Conservation (phyloP, 2,797 vertebrate species). For the Macropus fuliginosus region DNA sequence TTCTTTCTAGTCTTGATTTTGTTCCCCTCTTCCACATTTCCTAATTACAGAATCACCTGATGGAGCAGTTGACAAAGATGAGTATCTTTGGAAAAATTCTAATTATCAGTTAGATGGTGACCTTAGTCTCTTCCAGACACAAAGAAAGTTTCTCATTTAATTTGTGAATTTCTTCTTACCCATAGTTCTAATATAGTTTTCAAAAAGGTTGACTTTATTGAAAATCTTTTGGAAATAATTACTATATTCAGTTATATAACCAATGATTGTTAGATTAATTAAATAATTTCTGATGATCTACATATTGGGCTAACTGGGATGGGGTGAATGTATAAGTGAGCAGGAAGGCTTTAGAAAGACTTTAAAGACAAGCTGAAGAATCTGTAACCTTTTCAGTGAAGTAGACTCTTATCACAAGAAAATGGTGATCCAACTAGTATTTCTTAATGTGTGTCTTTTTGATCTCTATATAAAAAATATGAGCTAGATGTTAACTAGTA, state of each 20-base stretch:
- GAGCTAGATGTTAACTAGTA: neutral
- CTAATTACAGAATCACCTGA: neutral
- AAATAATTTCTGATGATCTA: constrained; percentile 61
- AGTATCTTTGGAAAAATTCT: neutral
- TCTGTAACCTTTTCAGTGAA: constrained; percentile 53
- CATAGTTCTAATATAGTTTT: constrained; percentile 47
- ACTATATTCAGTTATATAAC: constrained; percentile 48
- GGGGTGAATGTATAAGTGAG: neutral
- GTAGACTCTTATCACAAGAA: constrained; percentile 4
- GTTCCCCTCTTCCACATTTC: neutral
- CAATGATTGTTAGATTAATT: constrained; percentile 60
- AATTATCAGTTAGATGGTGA: neutral
- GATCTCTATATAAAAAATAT: neutral
- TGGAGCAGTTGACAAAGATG: neutral
- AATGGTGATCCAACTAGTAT: neutral
- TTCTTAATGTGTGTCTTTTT: constrained; percentile 33
- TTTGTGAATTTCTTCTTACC: constrained; percentile 14
- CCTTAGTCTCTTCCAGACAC: neutral
- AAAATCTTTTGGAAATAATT: constrained; percentile 57
- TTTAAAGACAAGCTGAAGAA: constrained; percentile 44
- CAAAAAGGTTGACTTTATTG: constrained; percentile 54
- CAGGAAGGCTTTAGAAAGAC: constrained; percentile 42
- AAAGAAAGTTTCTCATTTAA: neutral
- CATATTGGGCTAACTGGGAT: neutral
- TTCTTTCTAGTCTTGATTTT: neutral